Evolutionary conservation across 2,888 invertebrate species (phyloP).

Genomic region (Callyntrura guangdongensis): DNA sequence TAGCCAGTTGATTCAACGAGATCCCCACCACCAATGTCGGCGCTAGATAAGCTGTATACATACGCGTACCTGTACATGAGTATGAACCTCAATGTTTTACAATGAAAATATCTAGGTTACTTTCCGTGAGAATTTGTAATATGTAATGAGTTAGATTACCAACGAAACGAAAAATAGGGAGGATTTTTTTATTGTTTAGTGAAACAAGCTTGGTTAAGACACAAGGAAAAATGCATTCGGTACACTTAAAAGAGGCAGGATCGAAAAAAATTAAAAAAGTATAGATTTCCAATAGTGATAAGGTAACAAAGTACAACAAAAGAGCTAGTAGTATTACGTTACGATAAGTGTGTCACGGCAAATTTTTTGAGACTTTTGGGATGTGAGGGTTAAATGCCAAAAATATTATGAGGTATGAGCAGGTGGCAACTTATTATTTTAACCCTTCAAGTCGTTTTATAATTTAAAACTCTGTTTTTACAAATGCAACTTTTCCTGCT

Average conservation of each 20-base stretch:
- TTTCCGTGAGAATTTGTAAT: slow-evolving; percentile 11
- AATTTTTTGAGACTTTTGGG: background rate
- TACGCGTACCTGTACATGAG: too few species aligned
- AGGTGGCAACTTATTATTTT: background rate
- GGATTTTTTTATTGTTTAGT: background rate
- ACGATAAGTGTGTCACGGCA: slow-evolving; percentile 29
- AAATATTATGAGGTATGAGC: background rate
- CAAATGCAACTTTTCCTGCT: background rate
- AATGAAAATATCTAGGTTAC: too few species aligned
- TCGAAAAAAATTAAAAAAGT: background rate
- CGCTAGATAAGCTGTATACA: too few species aligned
- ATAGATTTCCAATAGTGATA: background rate
- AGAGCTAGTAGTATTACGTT: background rate
- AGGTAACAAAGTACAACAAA: background rate
- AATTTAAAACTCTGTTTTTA: background rate
- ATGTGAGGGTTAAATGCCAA: background rate
- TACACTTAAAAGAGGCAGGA: background rate
- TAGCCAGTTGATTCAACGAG: background rate
- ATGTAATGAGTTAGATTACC: background rate
- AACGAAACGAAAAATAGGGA: background rate
- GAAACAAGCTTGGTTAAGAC: slow-evolving; percentile 12
- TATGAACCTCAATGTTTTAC: too few species aligned
- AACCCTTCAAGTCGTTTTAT: background rate
- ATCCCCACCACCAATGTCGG: too few species aligned
- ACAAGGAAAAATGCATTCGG: background rate